Conservation (phyloP, 2,888 invertebrate species). For the Sceliomorpha sp. region DNA sequence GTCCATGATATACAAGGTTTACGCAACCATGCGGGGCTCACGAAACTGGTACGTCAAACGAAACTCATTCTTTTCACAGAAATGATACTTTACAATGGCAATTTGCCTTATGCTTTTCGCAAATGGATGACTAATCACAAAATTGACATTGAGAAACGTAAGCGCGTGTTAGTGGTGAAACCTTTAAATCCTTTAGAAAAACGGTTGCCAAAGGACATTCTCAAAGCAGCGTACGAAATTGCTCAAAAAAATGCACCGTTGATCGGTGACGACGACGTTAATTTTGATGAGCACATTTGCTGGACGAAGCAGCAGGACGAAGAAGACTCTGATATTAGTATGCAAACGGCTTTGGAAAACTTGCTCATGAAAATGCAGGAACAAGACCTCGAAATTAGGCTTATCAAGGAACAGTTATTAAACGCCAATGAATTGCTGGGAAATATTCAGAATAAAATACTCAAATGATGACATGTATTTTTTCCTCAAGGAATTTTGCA, state of each 20-base stretch:
- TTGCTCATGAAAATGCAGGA: constrained; percentile 65
- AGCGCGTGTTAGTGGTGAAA: constrained; percentile 79
- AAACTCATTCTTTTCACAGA: constrained; percentile 81
- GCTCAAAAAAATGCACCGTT: constrained; percentile 75
- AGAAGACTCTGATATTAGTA: constrained; percentile 55
- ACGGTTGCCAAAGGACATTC: constrained; percentile 79
- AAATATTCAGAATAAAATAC: constrained; percentile 61
- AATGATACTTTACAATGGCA: constrained; percentile 78
- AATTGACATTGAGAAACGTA: constrained; percentile 77
- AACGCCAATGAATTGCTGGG: constrained; percentile 70
- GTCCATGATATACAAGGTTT: constrained; percentile 80
- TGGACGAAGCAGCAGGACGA: constrained; percentile 66
- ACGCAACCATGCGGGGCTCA: constrained; percentile 80
- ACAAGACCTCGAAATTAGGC: constrained; percentile 68
- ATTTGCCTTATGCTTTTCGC: constrained; percentile 75
- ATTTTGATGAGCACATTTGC: constrained; percentile 59
- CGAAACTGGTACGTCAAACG: constrained; percentile 80
- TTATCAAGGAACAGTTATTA: constrained; percentile 68
- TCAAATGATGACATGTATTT: constrained; percentile 12
- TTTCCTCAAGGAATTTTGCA: background rate
- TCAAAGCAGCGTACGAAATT: constrained; percentile 80
- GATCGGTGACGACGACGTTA: constrained; percentile 63
- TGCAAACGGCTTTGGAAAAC: constrained; percentile 64
- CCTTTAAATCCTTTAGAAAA: constrained; percentile 81
- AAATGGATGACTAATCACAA: constrained; percentile 79